Evolutionary conservation across 2,113 vertebrate genomes (phyloP).

Genomic region (Canis aureus): DNA sequence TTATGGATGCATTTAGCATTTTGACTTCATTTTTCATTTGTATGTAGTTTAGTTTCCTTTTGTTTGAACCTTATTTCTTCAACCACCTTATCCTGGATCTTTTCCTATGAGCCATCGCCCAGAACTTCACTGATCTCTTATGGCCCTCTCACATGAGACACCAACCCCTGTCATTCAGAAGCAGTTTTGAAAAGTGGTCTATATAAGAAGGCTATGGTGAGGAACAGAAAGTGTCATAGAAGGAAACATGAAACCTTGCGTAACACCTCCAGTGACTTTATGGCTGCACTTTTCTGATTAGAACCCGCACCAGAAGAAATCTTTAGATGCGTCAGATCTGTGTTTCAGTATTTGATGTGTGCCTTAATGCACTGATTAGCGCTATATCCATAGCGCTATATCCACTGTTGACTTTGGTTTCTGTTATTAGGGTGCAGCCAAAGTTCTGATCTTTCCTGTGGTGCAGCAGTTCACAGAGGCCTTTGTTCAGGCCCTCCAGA

Average conservation of each 20-base stretch:
- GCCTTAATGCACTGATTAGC: not conserved
- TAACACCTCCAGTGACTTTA: not conserved
- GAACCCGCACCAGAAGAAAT: not conserved
- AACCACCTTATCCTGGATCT: not conserved
- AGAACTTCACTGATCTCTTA: not conserved
- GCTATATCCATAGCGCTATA: not conserved
- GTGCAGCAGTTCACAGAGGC: conserved; percentile 99
- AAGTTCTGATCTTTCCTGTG: conserved; percentile 97
- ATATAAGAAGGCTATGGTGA: not conserved
- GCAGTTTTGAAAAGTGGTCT: not conserved
- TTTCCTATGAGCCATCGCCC: not conserved
- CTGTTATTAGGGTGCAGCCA: conserved; percentile 94
- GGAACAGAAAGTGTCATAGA: not conserved
- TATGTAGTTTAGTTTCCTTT: not conserved
- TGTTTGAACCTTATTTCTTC: not conserved
- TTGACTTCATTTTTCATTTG: not conserved
- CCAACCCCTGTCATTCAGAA: not conserved
- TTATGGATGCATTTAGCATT: not conserved
- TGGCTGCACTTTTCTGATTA: not conserved
- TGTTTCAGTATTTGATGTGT: not conserved
- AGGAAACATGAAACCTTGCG: not conserved
- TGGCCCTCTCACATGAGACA: not conserved
- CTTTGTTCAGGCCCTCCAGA: conserved; percentile 97
- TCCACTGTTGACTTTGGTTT: conserved; percentile 5
- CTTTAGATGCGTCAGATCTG: not conserved